These are phyloP conservation scores for Dysdera silvatica DNA, from an alignment of 1,140 invertebrate genomes.

Conservation along the genomic window DNA sequence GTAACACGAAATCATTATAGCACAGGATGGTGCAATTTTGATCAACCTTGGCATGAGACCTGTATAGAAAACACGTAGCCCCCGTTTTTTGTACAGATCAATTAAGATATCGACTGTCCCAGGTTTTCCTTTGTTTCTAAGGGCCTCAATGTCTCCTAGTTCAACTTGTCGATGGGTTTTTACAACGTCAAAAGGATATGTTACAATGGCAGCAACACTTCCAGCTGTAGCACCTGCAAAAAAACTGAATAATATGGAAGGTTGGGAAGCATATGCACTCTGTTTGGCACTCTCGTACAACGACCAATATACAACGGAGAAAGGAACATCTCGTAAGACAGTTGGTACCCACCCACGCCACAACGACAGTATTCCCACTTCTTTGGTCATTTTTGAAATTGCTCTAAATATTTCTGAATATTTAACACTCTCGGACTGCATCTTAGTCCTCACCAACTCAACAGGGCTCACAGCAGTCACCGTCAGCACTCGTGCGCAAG, in stretches of 20 bases:
- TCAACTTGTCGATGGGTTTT: constrained; percentile 51
- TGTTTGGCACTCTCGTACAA: constrained; percentile 46
- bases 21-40: constrained; percentile 47
- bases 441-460: constrained; percentile 50
- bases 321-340: constrained; percentile 50
- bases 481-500: constrained; percentile 42
- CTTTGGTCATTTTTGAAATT: constrained; percentile 35
- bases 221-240: constrained; percentile 46
- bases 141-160: constrained; percentile 39
- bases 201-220: constrained; percentile 46
- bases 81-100: constrained; percentile 11
- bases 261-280: constrained; percentile 37
- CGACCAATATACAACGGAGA: constrained; percentile 48
- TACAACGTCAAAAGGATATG: constrained; percentile 52
- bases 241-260: constrained; percentile 43
- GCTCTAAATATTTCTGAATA: constrained; percentile 39
- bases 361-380: constrained; percentile 42
- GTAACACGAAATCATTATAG: constrained; percentile 47
- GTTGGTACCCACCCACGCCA: constrained; percentile 48
- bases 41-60: constrained; percentile 41
- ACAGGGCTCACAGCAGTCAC: constrained; percentile 48
- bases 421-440: constrained; percentile 48
- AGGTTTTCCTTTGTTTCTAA: background rate
- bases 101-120: background rate
- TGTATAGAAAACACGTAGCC: constrained; percentile 11